Conservation (phyloP, 2,888 invertebrate genomes). For the Drosophila mayaguana region DNA sequence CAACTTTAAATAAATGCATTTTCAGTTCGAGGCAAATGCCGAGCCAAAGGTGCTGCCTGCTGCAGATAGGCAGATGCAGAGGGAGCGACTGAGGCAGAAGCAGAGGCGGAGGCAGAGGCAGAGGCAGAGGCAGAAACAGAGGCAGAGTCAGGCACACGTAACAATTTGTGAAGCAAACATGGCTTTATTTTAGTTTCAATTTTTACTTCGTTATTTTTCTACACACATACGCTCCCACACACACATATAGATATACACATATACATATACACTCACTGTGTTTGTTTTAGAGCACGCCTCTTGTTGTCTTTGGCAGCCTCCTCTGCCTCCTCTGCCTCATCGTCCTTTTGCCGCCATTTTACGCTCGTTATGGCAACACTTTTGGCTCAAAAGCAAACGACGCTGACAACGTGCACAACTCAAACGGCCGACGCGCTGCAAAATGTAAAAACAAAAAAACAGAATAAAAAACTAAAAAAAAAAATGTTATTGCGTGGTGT, state of each 20-base stretch:
- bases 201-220: constrained; percentile 80
- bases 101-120: constrained; percentile 2
- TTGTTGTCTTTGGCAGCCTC: constrained; percentile 65
- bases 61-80: constrained; percentile 4
- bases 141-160: constrained; percentile 51
- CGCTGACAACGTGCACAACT: constrained; percentile 60
- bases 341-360: constrained; percentile 77
- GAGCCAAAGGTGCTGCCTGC: constrained; percentile 19
- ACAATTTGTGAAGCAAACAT: constrained; percentile 79
- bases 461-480: constrained; percentile 37
- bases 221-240: constrained; percentile 24
- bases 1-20: constrained; percentile 80
- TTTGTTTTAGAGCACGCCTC: constrained; percentile 73
- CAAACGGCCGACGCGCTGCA: constrained; percentile 62
- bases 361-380: constrained; percentile 81
- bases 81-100: background rate
- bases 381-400: constrained; percentile 78
- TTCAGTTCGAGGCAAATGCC: constrained; percentile 35
- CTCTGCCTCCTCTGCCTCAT: constrained; percentile 28
- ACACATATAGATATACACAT: constrained; percentile 16
- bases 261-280: constrained; percentile 33
- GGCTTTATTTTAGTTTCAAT: constrained; percentile 81
- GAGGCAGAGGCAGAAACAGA: background rate
- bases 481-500: constrained; percentile 69
- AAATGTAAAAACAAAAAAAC: constrained; percentile 39